These are phyloP conservation scores for Cephalopachus bancanus DNA, from an alignment of 2,797 vertebrate genomes.

Conservation along the genomic window DNA sequence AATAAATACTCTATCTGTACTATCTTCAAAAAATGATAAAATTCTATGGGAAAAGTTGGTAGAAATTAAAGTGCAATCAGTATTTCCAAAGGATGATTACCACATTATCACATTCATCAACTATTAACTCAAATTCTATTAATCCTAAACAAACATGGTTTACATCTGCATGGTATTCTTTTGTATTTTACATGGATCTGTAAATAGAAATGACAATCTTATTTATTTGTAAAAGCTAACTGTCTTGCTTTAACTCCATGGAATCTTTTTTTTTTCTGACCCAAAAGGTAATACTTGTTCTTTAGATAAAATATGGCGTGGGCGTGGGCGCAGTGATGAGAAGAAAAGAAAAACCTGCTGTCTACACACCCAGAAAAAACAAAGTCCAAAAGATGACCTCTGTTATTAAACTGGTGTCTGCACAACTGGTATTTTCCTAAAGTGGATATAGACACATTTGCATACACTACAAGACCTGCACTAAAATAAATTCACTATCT, in stretches of 20 bases:
- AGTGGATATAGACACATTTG: not conserved
- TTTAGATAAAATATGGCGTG: not conserved
- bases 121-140: not conserved
- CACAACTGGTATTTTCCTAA: not conserved
- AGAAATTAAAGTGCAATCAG: not conserved
- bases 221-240: not conserved
- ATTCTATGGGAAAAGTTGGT: no score
- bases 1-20: no score
- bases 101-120: not conserved
- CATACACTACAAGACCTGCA: not conserved
- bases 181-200: not conserved
- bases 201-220: not conserved
- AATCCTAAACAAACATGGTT: not conserved
- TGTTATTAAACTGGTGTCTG: not conserved
- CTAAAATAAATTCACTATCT: not conserved
- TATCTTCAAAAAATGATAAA: not conserved
- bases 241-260: not conserved
- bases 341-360: not conserved
- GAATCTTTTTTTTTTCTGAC: not conserved
- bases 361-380: not conserved
- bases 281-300: not conserved
- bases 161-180: not conserved
- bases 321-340: not conserved
- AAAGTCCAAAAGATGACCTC: not conserved
- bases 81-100: not conserved